A percentile compares a stretch with the other conserved stretches of the same genome.
phyloP scores from a whole-genome alignment of 1,140 invertebrate genomes.

The Magallana angulata region DNA sequence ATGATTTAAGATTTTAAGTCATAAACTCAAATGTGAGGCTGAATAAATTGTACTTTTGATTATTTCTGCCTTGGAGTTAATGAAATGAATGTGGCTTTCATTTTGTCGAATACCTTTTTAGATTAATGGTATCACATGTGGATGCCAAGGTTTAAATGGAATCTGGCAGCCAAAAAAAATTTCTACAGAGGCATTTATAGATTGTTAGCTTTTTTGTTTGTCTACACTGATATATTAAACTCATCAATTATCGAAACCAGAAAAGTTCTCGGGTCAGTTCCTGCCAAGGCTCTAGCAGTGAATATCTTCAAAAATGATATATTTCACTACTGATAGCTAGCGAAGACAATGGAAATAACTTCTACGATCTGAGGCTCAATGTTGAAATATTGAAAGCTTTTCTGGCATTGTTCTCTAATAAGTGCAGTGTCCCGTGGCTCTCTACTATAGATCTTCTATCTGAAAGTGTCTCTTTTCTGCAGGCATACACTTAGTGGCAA shows the following conservation, averaged over 20 bases:
- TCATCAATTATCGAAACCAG: conserved; percentile 23
- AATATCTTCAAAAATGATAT: neutral
- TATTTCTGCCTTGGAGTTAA: no score
- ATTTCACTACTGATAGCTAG: neutral
- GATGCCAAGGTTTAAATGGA: neutral
- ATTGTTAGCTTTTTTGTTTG: conserved; percentile 16
- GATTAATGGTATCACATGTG: neutral
- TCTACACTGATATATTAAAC: neutral
- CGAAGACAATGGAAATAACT: neutral
- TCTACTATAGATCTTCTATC: neutral
- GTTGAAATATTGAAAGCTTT: neutral
- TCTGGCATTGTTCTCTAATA: conserved; percentile 3
- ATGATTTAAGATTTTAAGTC: no score
- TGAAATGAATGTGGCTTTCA: no score
- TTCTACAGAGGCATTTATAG: neutral
- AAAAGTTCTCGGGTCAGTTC: neutral
- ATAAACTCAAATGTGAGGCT: no score
- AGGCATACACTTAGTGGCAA: conserved; percentile 5
- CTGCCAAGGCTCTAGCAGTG: neutral
- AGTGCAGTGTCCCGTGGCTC: neutral
- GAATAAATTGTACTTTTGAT: no score
- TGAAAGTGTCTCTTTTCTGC: neutral
- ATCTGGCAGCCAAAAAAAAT: neutral
- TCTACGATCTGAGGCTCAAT: no score
- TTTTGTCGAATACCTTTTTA: no score